These are phyloP conservation scores for Aporrectodea caliginosa DNA, from an alignment of 1,140 invertebrate genomes.

Conservation along the genomic window DNA sequence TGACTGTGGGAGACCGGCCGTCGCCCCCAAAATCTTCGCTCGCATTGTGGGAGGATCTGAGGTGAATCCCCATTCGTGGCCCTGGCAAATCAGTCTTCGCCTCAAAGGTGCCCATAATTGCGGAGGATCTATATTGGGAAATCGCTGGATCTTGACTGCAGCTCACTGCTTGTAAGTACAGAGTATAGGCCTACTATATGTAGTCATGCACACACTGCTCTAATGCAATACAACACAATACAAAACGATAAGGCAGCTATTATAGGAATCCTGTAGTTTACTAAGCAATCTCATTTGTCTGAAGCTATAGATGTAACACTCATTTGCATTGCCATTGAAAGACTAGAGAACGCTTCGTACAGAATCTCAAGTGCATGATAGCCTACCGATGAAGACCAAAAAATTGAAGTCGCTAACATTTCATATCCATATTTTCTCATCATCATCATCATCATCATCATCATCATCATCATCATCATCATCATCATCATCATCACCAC, in stretches of 20 bases:
- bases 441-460: background rate
- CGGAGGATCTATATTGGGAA: conserved; percentile 9
- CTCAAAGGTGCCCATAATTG: conserved; percentile 10
- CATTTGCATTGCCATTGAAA: background rate
- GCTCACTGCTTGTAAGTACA: conserved; percentile 22
- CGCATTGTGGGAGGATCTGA: conserved; percentile 38
- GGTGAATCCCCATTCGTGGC: conserved; percentile 37
- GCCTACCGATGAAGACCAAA: background rate
- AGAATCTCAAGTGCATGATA: background rate
- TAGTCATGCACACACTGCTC: background rate
- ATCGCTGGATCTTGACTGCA: conserved; percentile 22
- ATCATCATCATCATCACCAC: conserved; percentile 12
- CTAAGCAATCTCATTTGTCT: background rate
- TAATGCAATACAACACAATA: background rate
- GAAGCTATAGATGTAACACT: background rate
- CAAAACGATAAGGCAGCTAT: background rate
- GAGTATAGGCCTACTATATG: background rate
- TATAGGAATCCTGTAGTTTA: background rate
- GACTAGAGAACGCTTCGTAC: too few relatives aligned
- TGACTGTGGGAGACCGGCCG: conserved; percentile 1
- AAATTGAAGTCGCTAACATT: too few relatives aligned
- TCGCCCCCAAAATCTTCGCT: conserved; percentile 5
- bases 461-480: conserved; percentile 3
- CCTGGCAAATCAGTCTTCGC: conserved; percentile 34
- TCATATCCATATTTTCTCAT: too few relatives aligned